Conservation (phyloP, 2,797 vertebrate species). For the Halcyon leucocephala region DNA sequence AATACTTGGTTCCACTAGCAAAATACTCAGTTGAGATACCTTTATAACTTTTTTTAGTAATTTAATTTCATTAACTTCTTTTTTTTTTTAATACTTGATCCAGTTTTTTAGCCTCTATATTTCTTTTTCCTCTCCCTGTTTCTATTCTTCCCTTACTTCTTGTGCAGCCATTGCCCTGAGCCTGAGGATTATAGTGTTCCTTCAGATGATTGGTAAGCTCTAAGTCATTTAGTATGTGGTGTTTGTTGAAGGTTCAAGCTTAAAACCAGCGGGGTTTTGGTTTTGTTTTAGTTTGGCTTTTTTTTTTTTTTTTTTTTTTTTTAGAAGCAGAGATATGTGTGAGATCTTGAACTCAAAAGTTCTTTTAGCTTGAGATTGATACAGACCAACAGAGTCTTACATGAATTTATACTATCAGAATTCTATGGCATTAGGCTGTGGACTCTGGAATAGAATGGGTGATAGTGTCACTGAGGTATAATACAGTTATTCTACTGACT, state of each 20-base stretch:
- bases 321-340: not conserved
- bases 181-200: conserved; percentile 93
- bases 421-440: not conserved
- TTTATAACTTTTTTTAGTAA: not conserved
- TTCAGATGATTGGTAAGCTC: conserved; percentile 94
- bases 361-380: not conserved
- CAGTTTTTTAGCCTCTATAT: conserved; percentile 42
- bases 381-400: not conserved
- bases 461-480: not conserved
- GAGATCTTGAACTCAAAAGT: not conserved
- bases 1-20: not conserved
- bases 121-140: conserved; percentile 68
- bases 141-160: conserved; percentile 75
- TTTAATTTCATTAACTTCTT: not conserved
- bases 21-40: not conserved
- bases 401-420: not conserved
- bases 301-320: too few species aligned
- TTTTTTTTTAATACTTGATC: not conserved
- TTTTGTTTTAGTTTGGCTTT: too few species aligned
- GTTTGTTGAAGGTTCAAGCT: not conserved
- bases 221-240: conserved; percentile 68
- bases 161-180: conserved; percentile 92
- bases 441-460: not conserved
- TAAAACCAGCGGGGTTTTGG: not conserved
- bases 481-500: not conserved